Conservation (phyloP, 2,888 invertebrate genomes). For the Spisula subtruncata region DNA sequence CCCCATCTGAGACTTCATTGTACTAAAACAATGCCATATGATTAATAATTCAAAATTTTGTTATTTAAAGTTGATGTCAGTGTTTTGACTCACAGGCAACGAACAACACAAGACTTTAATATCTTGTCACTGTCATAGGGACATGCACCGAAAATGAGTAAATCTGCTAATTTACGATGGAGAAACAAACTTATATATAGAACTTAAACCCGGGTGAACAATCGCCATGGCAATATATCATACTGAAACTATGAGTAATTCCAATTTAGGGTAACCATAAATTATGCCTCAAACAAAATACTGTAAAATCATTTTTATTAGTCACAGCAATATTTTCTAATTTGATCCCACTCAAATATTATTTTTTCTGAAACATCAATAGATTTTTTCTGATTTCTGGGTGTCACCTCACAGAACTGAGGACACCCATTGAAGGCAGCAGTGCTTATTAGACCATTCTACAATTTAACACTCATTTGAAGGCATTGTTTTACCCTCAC, state of each 20-base stretch:
- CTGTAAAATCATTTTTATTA: not conserved
- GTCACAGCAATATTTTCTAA: no score
- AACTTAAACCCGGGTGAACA: not conserved
- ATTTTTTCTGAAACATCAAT: no score
- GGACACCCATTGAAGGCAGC: no score
- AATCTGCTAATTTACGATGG: not conserved
- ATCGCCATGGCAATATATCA: not conserved
- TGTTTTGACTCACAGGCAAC: not conserved
- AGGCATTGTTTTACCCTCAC: no score
- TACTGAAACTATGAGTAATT: not conserved
- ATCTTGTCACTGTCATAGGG: not conserved
- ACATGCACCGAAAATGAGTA: not conserved
- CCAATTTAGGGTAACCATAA: not conserved
- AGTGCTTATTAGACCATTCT: no score
- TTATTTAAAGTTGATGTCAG: not conserved
- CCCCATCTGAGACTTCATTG: no score
- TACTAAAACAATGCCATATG: not conserved
- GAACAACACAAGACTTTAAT: not conserved
- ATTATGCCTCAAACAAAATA: not conserved
- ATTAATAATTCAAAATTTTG: not conserved
- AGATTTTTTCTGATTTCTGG: no score
- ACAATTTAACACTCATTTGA: no score
- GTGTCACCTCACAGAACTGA: no score
- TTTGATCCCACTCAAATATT: no score
- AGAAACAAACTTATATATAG: not conserved